A percentile compares a stretch with the other conserved stretches of the same genome.
Conservation (phyloP, 2,797 vertebrate genomes). For the Gymnoscopelus braueri region DNA sequence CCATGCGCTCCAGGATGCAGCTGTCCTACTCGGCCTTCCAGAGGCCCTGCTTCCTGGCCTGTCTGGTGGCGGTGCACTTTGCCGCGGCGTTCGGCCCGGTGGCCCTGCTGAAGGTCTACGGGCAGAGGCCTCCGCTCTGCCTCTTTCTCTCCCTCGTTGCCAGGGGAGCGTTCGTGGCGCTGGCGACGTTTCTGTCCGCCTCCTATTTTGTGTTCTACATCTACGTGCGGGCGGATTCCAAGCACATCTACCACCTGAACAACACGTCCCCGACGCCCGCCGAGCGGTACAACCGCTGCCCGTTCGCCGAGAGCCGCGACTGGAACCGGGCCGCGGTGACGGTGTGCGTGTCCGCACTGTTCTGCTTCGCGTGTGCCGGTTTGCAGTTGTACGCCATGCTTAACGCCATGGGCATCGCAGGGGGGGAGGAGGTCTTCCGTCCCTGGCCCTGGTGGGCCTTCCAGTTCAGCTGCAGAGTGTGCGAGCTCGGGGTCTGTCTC, state of each 20-base stretch:
- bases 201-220: slow-evolving; percentile 88
- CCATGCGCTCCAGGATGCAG: slow-evolving; percentile 84
- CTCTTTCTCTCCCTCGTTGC: slow-evolving; percentile 85
- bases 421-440: slow-evolving; percentile 79
- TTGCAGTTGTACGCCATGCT: slow-evolving; percentile 89
- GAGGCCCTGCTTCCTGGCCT: slow-evolving; percentile 83
- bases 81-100: slow-evolving; percentile 82
- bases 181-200: slow-evolving; percentile 83
- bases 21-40: slow-evolving; percentile 85
- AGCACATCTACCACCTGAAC: slow-evolving; percentile 86
- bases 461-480: slow-evolving; percentile 88
- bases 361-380: slow-evolving; percentile 86
- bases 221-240: slow-evolving; percentile 82
- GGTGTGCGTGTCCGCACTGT: slow-evolving; percentile 83
- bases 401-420: slow-evolving; percentile 85
- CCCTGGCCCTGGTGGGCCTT: slow-evolving; percentile 94
- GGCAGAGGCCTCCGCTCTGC: slow-evolving; percentile 76
- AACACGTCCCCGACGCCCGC: slow-evolving; percentile 84
- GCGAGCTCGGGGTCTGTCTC: slow-evolving; percentile 88
- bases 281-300: slow-evolving; percentile 84
- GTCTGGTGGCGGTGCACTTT: slow-evolving; percentile 85
- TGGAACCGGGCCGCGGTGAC: slow-evolving; percentile 86
- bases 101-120: slow-evolving; percentile 79
- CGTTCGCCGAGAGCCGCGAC: slow-evolving; percentile 84
- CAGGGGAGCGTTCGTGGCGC: slow-evolving; percentile 87